A percentile compares a stretch with the other conserved stretches of the same genome.
These are phyloP conservation scores for Eospalax fontanierii DNA, from an alignment of 2,797 vertebrate species.

Conservation along the genomic window DNA sequence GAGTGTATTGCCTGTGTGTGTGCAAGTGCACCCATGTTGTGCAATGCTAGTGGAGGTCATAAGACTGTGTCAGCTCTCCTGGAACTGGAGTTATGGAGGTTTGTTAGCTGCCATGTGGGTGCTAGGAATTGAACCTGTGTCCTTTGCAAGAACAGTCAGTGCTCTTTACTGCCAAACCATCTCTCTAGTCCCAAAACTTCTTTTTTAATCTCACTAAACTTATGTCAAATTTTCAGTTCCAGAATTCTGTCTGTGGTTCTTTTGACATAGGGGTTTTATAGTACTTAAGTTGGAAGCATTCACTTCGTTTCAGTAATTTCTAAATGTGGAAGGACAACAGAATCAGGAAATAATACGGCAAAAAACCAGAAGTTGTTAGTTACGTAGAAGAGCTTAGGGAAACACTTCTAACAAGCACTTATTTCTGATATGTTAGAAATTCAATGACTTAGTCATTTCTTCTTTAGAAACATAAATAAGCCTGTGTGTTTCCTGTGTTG, in stretches of 20 bases:
- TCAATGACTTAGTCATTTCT: neutral
- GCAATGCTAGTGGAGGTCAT: too few species aligned
- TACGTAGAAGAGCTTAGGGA: neutral
- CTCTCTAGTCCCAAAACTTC: too few species aligned
- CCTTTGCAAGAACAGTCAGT: too few species aligned
- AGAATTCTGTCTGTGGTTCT: neutral
- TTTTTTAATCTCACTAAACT: neutral
- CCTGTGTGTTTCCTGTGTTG: neutral
- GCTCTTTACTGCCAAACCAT: too few species aligned
- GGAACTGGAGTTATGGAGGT: too few species aligned
- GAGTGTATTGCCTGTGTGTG: too few species aligned
- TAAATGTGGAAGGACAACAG: neutral
- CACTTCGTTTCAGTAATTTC: constrained; percentile 17
- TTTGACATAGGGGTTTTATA: constrained; percentile 22
- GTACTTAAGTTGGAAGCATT: neutral
- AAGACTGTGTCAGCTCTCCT: too few species aligned
- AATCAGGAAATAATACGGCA: constrained; percentile 18
- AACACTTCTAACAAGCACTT: constrained; percentile 1
- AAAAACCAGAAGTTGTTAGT: neutral
- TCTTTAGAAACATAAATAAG: neutral
- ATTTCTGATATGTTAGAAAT: neutral
- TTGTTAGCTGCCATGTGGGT: too few species aligned
- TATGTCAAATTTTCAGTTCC: neutral
- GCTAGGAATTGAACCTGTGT: too few species aligned
- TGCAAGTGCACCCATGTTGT: too few species aligned